A percentile compares a stretch with the other conserved stretches of the same genome.
phyloP scores from a whole-genome alignment of 2,113 vertebrate species.

The Urocitellus parryii region DNA sequence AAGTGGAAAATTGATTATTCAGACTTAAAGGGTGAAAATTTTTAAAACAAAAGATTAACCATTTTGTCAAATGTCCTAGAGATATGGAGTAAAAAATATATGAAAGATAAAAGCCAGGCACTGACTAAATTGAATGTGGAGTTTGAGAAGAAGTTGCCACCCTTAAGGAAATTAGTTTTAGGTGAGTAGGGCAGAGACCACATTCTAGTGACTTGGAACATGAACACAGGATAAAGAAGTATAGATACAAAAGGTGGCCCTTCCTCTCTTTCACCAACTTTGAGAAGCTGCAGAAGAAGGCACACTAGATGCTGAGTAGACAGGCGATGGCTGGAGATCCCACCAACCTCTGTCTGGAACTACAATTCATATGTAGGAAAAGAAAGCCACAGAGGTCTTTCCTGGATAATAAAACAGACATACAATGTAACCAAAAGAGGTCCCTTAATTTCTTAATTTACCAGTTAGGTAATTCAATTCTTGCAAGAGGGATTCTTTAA shows the following conservation, averaged over 20 bases:
- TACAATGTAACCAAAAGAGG: constrained; percentile 1
- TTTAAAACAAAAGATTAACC: background rate
- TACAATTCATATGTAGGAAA: background rate
- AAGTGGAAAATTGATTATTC: background rate
- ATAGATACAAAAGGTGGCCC: no score
- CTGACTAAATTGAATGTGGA: background rate
- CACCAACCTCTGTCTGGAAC: background rate
- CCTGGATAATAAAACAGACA: constrained; percentile 32
- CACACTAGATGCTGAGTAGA: no score
- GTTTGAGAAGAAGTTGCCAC: background rate
- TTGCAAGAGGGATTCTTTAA: constrained; percentile 49
- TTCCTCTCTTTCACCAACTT: background rate
- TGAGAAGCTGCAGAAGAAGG: background rate
- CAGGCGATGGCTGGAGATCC: background rate
- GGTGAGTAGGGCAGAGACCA: background rate
- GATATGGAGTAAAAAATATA: background rate
- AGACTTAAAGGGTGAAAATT: background rate
- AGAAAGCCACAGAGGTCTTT: background rate
- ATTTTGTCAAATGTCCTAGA: background rate
- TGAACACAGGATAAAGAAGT: background rate
- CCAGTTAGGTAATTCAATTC: constrained; percentile 45
- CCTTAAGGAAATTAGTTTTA: background rate
- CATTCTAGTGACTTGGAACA: background rate
- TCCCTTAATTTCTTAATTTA: constrained; percentile 55
- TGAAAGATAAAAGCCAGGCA: background rate